Evolutionary conservation across 2,888 invertebrate species (phyloP), one percentile per base, ranked within the genome.

Genomic region (Aleiodes alternator): DNA sequence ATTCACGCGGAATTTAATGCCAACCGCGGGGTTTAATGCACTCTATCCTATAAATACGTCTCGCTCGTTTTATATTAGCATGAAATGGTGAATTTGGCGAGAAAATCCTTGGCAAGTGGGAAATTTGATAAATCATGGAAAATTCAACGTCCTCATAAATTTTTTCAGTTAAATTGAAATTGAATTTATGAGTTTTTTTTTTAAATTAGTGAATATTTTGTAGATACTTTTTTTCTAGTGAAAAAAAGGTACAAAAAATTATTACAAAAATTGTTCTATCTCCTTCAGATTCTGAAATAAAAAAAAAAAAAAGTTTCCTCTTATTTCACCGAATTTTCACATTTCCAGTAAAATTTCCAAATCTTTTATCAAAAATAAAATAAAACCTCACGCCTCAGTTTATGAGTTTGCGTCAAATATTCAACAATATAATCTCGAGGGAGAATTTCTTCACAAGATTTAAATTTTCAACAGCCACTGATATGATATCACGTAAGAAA

Each of bases 1-100:
- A 64, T 64, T 64, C 64, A 64, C 64, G 64, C 11, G 64, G 64
- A 64, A 64, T 64, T 64, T 48, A 64, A 64, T 64, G 43, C 43
- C 9, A 11, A 43, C 43, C 43, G 43, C 48, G 43, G 11, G 64
- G 64, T 43, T 64, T 64, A 43, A 64, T 64, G 64, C 64, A 64
- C 64, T 64, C 64, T 64, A 48, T 43, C 16, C 64, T 59, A 64
- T 64, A 64, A 64, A 64, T 64, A 64, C 64, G 59, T 12, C n/a
- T 48, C 43, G 43, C 7, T 0, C 7, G 43, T 43, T 43, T 43
- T 43, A 43, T 43, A 43, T 64, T 64, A 43, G 64, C 16, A 64
- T 64, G 16, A 48, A 64, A 48, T 64, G 64, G 48, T 14, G 34
- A 14, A n/a, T 64, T 64, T 64, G 14, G 6, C 43, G 9, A 6